phyloP scores from a whole-genome alignment of 2,888 invertebrate species.

The Adineta ricciae region DNA sequence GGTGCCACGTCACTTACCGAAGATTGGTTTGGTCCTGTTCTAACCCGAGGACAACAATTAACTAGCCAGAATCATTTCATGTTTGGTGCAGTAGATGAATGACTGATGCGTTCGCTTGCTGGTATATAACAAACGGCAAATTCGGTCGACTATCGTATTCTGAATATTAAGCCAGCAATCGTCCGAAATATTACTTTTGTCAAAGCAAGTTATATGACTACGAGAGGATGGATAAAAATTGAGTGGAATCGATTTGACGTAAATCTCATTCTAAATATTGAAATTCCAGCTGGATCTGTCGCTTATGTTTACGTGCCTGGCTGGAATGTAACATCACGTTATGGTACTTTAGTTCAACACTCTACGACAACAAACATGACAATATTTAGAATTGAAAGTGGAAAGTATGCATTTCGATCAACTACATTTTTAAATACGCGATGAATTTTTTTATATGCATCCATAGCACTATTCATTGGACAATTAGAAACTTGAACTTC shows the following conservation, averaged over 20 bases:
- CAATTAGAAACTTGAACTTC: too few species aligned
- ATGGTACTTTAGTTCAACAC: not conserved
- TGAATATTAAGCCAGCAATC: not conserved
- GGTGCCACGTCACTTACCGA: not conserved
- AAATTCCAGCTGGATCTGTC: not conserved
- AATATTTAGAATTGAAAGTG: not conserved
- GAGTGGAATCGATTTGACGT: not conserved
- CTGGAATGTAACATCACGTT: not conserved
- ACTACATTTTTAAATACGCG: not conserved
- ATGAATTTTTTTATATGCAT: too few species aligned
- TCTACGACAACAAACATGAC: not conserved
- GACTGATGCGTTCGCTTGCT: not conserved
- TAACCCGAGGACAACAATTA: not conserved
- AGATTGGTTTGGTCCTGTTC: not conserved
- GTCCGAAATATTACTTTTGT: not conserved
- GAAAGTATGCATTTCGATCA: not conserved
- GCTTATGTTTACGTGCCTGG: not conserved
- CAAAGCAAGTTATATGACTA: not conserved
- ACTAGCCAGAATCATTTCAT: not conserved
- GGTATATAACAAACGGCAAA: not conserved
- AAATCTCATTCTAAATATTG: not conserved
- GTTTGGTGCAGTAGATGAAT: not conserved
- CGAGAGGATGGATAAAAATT: not conserved
- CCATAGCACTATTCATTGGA: too few species aligned
- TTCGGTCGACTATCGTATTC: not conserved